Conservation (phyloP, 2,797 vertebrate species). For the Anguilla marmorata region DNA sequence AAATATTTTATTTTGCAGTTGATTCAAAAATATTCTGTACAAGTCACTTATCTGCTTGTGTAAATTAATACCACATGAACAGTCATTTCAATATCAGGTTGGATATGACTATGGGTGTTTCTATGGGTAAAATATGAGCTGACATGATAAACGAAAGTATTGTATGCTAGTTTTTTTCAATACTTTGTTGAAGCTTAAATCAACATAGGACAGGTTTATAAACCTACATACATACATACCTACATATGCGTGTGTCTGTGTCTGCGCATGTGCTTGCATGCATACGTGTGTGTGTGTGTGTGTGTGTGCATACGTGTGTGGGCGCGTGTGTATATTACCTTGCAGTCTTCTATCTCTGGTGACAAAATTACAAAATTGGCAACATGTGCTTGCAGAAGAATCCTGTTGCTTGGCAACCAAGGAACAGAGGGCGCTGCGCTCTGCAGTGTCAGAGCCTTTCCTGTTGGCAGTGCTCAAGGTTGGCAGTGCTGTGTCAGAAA, state of each 20-base stretch:
- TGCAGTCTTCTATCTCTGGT: background rate
- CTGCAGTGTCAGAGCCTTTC: background rate
- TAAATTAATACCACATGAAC: too few species aligned
- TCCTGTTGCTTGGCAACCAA: slow-evolving; percentile 16
- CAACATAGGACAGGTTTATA: background rate
- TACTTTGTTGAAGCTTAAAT: background rate
- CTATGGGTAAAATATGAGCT: background rate
- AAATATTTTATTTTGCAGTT: background rate
- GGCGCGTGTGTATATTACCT: background rate
- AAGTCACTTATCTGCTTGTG: too few species aligned
- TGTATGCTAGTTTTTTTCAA: background rate
- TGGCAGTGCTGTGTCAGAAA: background rate
- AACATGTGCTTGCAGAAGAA: background rate
- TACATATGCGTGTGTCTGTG: too few species aligned
- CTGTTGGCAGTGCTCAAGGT: slow-evolving; percentile 14
- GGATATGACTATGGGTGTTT: background rate
- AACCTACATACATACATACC: too few species aligned
- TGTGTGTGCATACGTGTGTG: too few species aligned
- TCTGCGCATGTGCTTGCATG: too few species aligned
- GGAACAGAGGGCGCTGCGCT: background rate
- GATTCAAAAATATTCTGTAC: background rate
- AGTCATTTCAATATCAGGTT: too few species aligned
- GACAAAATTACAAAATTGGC: background rate
- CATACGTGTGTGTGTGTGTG: too few species aligned
- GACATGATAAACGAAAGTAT: background rate